Base-by-base conservation (phyloP, 2,888 invertebrate species). In the Pediacus dermestoides region DNA sequence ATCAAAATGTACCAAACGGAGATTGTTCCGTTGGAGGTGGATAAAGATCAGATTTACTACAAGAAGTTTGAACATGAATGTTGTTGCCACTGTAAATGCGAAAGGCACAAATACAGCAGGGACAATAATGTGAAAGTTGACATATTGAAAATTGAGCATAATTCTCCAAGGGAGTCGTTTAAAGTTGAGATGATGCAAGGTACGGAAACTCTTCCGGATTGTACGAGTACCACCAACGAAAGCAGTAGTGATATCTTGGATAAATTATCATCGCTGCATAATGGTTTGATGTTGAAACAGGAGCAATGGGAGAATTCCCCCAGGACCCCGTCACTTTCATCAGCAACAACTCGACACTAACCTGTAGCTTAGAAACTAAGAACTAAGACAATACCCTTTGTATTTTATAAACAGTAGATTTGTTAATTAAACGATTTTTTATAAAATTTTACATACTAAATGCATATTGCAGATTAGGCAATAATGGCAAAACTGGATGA, bases 401-500 rank as follows among this genome's bases (percentile, higher is more conserved):
- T n/a, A n/a, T n/a, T n/a, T n/a, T n/a, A n/a, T n/a, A n/a, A 4
- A 12, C 14, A 15, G 26, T 13, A 14, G 21, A 27, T 11, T 22
- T 23, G 42, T 42, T 39, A 50, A 39, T 39, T 44, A 27, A 11
- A 36, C 16, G 9, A 15, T 30, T 37, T 14, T 26, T 8, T 28
- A 25, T n/a, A 11, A 26, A 42, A 37, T 30, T 37, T 22, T n/a
- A 21, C 42, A 34, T n/a, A n/a, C n/a, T n/a, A n/a, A n/a, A n/a
- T n/a, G n/a, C n/a, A n/a, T n/a, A 22, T 22, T 30, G 16, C 30
- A 44, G 30, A 37, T 23, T 27, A 22, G 30, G 42, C 15, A n/a
- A n/a, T n/a, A 57, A 76, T 74, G 72, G 78, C 79, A 71, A 83
- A 83, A 66, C 68, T 90, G 62, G 92, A 92, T 57, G 91, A 92